Evolutionary conservation across 2,888 invertebrate genomes (phyloP).

Genomic region (Archips xylosteana): DNA sequence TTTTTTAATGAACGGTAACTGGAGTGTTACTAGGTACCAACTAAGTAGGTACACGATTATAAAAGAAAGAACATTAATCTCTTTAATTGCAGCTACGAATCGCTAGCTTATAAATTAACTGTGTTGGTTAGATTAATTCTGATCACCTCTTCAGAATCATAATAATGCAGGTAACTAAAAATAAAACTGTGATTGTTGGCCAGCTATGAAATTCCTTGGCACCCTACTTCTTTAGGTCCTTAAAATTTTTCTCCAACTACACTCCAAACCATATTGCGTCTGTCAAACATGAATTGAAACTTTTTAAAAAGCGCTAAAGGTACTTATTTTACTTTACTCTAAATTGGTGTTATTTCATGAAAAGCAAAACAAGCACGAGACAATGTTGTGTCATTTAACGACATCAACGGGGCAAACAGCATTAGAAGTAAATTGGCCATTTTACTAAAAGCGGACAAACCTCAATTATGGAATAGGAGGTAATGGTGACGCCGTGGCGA

Average conservation of each 20-base stretch:
- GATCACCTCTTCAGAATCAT: no score
- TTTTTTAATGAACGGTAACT: no score
- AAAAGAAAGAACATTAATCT: no score
- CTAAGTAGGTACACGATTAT: no score
- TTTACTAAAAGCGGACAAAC: slow-evolving; percentile 82
- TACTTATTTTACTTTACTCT: slow-evolving; percentile 35
- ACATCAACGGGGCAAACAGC: slow-evolving; percentile 64
- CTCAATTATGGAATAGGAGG: slow-evolving; percentile 78
- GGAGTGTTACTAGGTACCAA: no score
- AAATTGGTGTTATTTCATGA: slow-evolving; percentile 43
- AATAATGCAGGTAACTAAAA: no score
- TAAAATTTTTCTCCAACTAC: background rate
- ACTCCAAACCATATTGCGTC: background rate
- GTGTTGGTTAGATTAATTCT: no score
- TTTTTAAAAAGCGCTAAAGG: slow-evolving; percentile 19
- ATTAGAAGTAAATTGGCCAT: slow-evolving; percentile 78
- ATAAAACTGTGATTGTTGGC: no score
- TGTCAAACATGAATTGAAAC: background rate
- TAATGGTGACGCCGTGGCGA: slow-evolving; percentile 77
- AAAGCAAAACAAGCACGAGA: slow-evolving; percentile 53
- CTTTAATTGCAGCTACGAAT: no score
- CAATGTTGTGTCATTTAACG: slow-evolving; percentile 62
- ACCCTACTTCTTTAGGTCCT: no score
- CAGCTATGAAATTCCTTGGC: background rate
- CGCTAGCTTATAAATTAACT: no score